Evolutionary conservation across 2,113 vertebrate genomes (phyloP), one percentile per base, ranked within the genome.

Genomic region (Todiramphus saurophagus): DNA sequence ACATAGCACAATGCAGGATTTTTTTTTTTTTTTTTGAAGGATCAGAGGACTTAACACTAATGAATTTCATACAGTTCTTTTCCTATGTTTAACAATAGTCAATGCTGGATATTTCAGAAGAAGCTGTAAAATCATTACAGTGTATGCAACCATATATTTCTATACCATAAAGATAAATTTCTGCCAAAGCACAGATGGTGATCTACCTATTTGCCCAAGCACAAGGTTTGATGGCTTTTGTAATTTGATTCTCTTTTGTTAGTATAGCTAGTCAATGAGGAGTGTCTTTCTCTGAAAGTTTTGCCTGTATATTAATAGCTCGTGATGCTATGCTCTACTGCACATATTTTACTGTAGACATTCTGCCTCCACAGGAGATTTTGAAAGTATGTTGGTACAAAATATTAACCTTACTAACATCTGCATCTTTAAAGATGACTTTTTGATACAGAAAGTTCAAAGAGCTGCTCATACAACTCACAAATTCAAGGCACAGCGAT

Each of bases 241-340:
- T 53, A 73, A 68, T 92, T 64, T 96, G 31, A 92, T 41, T 58
- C 62, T 25, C 55, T 91, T 92, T 93, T 73, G 89, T 84, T 85
- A 68, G 78, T 19, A 39, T 31, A 89, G 43, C 43, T 64, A 87
- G 33, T 84, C 76, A 81, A 68, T 33, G 56, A 84, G 48, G 33
- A 95, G 43, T 67, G 76, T 68, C 43, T 90, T 90, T 91, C 72
- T 75, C 64, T 92, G 60, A 78, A 93, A 92, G 53, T 96, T 94
- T 89, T 90, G 46, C 37, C 58, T 89, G 39, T 68, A 16, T 89
- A 83, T 80, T 92, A 89, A 90, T 87, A 30, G 39, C 51, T 73
- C 82, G 62, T 53, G 53, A 60, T 64, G 53, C 33, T 90, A 62
- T 87, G 80, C 69, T 89, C 53, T 76, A 35, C 35, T 68, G 77